Evolutionary conservation across 1,140 invertebrate species (phyloP).

Genomic region (Leptopilina boulardi): DNA sequence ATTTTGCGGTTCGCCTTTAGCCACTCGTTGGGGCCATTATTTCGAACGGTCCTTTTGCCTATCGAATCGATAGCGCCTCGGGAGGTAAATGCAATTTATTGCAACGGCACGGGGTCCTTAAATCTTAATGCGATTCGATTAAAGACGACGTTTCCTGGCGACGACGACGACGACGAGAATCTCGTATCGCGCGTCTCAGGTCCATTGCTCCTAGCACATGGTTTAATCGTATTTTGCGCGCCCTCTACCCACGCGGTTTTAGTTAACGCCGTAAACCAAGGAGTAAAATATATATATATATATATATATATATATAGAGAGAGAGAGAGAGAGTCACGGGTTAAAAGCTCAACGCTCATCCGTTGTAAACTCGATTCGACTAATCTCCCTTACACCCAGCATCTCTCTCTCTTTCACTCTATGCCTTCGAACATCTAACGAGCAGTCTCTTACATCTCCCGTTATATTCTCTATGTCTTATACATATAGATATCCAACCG

Average conservation of each 20-base stretch:
- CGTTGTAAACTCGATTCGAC: conserved; percentile 33
- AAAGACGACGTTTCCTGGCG: conserved; percentile 65
- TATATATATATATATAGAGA: no score
- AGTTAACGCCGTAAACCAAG: conserved; percentile 16
- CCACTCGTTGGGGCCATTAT: conserved; percentile 60
- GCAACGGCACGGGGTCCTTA: conserved; percentile 62
- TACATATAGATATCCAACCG: neutral
- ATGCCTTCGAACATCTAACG: neutral
- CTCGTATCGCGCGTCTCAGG: conserved; percentile 23
- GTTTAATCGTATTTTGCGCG: conserved; percentile 30
- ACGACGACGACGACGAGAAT: conserved; percentile 49
- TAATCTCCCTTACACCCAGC: conserved; percentile 11
- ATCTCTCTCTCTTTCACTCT: neutral
- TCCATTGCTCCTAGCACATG: neutral
- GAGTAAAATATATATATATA: no score
- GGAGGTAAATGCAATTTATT: conserved; percentile 65
- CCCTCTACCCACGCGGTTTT: conserved; percentile 33
- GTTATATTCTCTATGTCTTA: conserved; percentile 18
- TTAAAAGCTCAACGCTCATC: conserved; percentile 33
- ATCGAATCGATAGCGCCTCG: conserved; percentile 65
- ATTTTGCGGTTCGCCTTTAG: conserved; percentile 59
- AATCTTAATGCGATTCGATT: conserved; percentile 71
- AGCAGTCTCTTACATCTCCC: neutral
- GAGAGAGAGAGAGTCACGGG: neutral
- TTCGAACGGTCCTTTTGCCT: conserved; percentile 63